Percentiles rank a stretch among this genome's conserved stretches.
These are phyloP conservation scores for Horisme vitalbata DNA, from an alignment of 2,888 invertebrate genomes.

Conservation along the genomic window DNA sequence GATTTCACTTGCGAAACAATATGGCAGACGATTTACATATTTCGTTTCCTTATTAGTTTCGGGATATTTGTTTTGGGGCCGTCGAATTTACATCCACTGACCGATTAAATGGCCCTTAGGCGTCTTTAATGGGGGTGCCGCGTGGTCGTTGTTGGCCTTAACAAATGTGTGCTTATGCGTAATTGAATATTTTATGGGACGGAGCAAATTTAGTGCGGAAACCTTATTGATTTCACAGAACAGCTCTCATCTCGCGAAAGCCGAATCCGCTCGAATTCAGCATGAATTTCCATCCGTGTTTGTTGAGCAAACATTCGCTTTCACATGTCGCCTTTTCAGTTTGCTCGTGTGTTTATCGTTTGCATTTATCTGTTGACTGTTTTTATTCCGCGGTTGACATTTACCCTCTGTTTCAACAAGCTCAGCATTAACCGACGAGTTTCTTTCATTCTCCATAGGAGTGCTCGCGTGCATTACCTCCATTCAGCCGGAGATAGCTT, in stretches of 20 bases:
- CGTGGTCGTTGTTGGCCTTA: slow-evolving; percentile 81
- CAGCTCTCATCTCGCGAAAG: slow-evolving; percentile 37
- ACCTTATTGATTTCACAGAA: slow-evolving; percentile 68
- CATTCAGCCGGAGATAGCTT: slow-evolving; percentile 79
- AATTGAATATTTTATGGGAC: slow-evolving; percentile 82
- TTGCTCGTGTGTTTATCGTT: slow-evolving; percentile 77
- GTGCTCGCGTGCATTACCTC: slow-evolving; percentile 77
- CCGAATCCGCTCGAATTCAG: slow-evolving; percentile 40
- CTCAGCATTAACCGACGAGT: slow-evolving; percentile 66
- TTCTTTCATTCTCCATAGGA: slow-evolving; percentile 78
- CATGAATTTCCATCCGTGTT: slow-evolving; percentile 41
- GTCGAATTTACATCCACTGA: slow-evolving; percentile 82
- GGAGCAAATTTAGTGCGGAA: slow-evolving; percentile 69
- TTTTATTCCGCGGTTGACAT: slow-evolving; percentile 81
- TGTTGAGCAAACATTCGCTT: slow-evolving; percentile 61
- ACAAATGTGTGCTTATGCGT: slow-evolving; percentile 82
- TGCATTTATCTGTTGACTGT: slow-evolving; percentile 83
- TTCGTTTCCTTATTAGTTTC: slow-evolving; percentile 83
- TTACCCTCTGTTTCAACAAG: slow-evolving; percentile 79
- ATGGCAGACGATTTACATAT: slow-evolving; percentile 83
- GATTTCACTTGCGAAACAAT: slow-evolving; percentile 84
- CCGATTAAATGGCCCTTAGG: slow-evolving; percentile 84
- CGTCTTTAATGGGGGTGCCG: slow-evolving; percentile 83
- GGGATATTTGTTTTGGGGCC: slow-evolving; percentile 83
- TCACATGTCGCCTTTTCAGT: slow-evolving; percentile 70